Conservation (phyloP, 2,797 vertebrate species). For the Crocodylus rhombifer region DNA sequence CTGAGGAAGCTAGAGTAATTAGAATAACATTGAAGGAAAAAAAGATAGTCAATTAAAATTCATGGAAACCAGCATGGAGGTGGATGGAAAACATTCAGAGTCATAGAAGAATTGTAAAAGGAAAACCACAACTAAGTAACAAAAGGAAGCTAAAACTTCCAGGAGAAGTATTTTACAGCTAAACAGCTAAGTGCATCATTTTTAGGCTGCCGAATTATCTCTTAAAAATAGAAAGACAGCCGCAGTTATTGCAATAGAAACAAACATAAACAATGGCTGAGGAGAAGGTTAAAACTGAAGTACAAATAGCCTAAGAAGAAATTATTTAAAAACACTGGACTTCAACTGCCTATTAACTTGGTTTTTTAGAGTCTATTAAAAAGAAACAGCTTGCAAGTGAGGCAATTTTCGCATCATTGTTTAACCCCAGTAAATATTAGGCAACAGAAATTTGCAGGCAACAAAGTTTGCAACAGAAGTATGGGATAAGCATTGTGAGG, state of each 20-base stretch:
- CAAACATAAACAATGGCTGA: not conserved
- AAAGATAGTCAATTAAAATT: not conserved
- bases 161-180: not conserved
- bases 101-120: not conserved
- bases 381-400: not conserved
- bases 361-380: not conserved
- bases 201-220: not conserved
- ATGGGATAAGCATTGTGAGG: not conserved
- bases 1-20: not conserved
- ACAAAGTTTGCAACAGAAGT: not conserved
- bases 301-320: not conserved
- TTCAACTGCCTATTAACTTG: not conserved
- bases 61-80: not conserved
- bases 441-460: too few relatives aligned
- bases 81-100: not conserved
- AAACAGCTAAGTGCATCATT: not conserved
- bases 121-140: not conserved
- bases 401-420: not conserved
- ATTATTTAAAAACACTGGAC: not conserved
- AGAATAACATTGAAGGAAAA: not conserved
- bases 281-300: not conserved
- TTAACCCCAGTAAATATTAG: not conserved
- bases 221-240: not conserved
- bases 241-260: not conserved
- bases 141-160: not conserved